These are phyloP conservation scores for Takifugu rubripes DNA, from an alignment of 2,797 vertebrate species.

Conservation along the genomic window DNA sequence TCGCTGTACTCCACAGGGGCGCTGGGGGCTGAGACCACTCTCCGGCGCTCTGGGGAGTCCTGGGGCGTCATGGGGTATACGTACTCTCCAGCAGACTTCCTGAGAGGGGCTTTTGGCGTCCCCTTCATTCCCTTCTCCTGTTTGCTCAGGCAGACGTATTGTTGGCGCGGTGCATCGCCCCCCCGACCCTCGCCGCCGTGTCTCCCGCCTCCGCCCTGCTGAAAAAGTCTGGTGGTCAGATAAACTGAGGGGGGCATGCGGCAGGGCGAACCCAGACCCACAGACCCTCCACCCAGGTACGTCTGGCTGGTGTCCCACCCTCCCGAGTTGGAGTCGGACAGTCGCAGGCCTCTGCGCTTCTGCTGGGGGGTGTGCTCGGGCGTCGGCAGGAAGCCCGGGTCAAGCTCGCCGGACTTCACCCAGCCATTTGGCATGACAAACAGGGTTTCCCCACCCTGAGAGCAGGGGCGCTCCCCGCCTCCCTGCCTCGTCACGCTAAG, in stretches of 20 bases:
- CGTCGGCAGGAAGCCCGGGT: conserved; percentile 90
- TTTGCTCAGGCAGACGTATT: conserved; percentile 80
- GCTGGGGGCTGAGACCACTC: conserved; percentile 88
- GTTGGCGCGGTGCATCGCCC: conserved; percentile 74
- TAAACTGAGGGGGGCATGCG: conserved; percentile 81
- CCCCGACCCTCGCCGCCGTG: conserved; percentile 62
- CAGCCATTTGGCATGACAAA: conserved; percentile 95
- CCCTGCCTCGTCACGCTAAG: conserved; percentile 85
- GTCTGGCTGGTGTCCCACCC: conserved; percentile 91
- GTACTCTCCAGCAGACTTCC: conserved; percentile 85
- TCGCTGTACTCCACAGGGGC: conserved; percentile 81
- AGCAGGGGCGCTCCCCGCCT: conserved; percentile 70
- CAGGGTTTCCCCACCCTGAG: conserved; percentile 82
- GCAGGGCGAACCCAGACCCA: conserved; percentile 76
- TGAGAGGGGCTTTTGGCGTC: conserved; percentile 69
- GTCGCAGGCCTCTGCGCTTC: conserved; percentile 79
- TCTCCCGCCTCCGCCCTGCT: conserved; percentile 67
- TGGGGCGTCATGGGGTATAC: conserved; percentile 85
- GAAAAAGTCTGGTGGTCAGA: conserved; percentile 80
- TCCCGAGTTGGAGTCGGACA: conserved; percentile 79
- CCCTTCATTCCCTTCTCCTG: conserved; percentile 70
- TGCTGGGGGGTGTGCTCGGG: conserved; percentile 96
- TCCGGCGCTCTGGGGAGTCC: conserved; percentile 87
- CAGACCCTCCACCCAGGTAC: conserved; percentile 80
- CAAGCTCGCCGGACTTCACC: conserved; percentile 88